A percentile compares a stretch with the other conserved stretches of the same genome.
phyloP scores from a whole-genome alignment of 2,797 vertebrate genomes.

The Heteromormyrus szaboi region DNA sequence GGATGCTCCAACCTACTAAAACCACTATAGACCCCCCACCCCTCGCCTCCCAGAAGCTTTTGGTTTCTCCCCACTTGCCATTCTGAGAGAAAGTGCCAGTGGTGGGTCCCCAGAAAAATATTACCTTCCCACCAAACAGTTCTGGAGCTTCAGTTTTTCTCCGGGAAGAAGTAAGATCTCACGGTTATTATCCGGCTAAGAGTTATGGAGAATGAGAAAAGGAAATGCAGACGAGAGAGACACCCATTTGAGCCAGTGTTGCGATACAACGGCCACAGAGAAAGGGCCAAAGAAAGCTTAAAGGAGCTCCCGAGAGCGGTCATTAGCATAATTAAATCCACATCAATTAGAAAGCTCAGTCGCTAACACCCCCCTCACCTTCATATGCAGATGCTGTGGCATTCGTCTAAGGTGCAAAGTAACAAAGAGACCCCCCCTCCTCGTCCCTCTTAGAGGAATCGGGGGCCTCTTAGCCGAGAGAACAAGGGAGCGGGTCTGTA shows the following conservation, averaged over 20 bases:
- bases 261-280: conserved; percentile 54
- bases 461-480: conserved; percentile 58
- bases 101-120: neutral
- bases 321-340: conserved; percentile 94
- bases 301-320: conserved; percentile 67
- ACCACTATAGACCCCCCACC: neutral
- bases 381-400: conserved; percentile 77
- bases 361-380: conserved; percentile 68
- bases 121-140: neutral
- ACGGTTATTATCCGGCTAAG: conserved; percentile 39
- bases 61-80: neutral
- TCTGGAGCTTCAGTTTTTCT: neutral
- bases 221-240: conserved; percentile 55
- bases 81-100: neutral
- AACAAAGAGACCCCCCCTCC: conserved; percentile 57
- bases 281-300: conserved; percentile 36
- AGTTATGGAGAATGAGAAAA: conserved; percentile 2
- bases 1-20: neutral
- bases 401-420: conserved; percentile 75
- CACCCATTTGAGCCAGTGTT: conserved; percentile 78
- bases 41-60: neutral
- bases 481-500: conserved; percentile 63
- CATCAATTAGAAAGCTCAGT: conserved; percentile 85
- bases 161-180: conserved; percentile 39
- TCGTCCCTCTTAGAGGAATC: conserved; percentile 38